Conservation (phyloP, 2,797 vertebrate species). For the Strix occidentalis region DNA sequence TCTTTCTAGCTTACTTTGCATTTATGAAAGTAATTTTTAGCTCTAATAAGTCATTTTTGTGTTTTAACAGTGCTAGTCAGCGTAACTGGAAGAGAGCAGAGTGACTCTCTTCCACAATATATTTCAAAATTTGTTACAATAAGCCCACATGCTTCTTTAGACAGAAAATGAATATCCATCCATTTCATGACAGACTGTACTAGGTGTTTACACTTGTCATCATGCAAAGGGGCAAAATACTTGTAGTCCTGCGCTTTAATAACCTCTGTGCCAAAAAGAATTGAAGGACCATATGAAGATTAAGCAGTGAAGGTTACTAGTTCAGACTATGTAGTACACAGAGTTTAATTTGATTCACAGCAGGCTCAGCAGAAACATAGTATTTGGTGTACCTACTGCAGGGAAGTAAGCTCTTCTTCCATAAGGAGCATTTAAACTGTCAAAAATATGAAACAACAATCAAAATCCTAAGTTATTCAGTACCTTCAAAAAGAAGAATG, state of each 20-base stretch:
- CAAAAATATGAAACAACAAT: background rate
- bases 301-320: background rate
- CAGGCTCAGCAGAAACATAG: background rate
- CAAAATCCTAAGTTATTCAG: background rate
- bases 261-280: background rate
- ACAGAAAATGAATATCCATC: background rate
- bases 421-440: background rate
- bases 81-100: background rate
- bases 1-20: background rate
- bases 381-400: background rate
- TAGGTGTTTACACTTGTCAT: background rate
- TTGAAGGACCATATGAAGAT: background rate
- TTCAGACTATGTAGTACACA: background rate
- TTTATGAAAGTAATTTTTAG: background rate
- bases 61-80: background rate
- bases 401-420: background rate
- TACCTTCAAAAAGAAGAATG: background rate
- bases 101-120: background rate
- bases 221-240: background rate
- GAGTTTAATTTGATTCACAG: background rate
- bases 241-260: background rate
- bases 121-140: background rate
- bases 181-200: background rate
- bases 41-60: background rate
- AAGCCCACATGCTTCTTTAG: background rate